Conservation (phyloP, 2,888 invertebrate genomes). For the Taphrorychus bicolor region DNA sequence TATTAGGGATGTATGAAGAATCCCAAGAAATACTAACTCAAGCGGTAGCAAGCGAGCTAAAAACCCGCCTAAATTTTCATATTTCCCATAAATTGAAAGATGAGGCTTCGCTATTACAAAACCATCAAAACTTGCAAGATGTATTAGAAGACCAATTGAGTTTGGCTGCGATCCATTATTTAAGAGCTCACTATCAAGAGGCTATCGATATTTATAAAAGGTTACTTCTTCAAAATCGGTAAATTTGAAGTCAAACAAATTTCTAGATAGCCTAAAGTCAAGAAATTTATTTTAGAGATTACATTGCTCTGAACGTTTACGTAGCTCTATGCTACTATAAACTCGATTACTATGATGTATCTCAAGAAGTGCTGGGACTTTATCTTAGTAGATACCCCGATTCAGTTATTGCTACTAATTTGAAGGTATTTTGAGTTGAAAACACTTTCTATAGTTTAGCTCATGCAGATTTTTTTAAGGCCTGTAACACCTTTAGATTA, state of each 20-base stretch:
- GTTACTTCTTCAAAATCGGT: slow-evolving; percentile 90
- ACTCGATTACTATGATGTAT: slow-evolving; percentile 97
- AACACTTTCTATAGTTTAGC: not conserved
- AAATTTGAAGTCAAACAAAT: slow-evolving; percentile 40
- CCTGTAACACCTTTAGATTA: slow-evolving; percentile 82
- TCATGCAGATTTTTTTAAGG: slow-evolving; percentile 57
- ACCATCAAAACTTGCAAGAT: slow-evolving; percentile 85
- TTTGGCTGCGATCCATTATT: slow-evolving; percentile 94
- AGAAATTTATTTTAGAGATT: slow-evolving; percentile 69
- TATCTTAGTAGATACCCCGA: slow-evolving; percentile 92
- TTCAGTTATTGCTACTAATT: slow-evolving; percentile 93
- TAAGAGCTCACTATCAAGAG: slow-evolving; percentile 96
- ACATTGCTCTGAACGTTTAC: slow-evolving; percentile 94
- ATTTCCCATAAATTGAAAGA: slow-evolving; percentile 92
- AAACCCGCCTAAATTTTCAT: slow-evolving; percentile 87
- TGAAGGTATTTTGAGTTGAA: slow-evolving; percentile 68
- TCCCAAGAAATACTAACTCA: slow-evolving; percentile 69
- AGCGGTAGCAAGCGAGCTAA: slow-evolving; percentile 69
- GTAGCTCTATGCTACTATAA: slow-evolving; percentile 98
- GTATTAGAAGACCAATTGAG: slow-evolving; percentile 94
- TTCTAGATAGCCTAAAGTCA: too few species aligned
- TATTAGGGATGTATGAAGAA: slow-evolving; percentile 73
- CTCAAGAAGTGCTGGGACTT: slow-evolving; percentile 94
- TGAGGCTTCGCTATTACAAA: slow-evolving; percentile 82
- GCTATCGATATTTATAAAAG: slow-evolving; percentile 98